Conservation (phyloP, 2,888 invertebrate species). For the Aphidoletes aphidimyza region DNA sequence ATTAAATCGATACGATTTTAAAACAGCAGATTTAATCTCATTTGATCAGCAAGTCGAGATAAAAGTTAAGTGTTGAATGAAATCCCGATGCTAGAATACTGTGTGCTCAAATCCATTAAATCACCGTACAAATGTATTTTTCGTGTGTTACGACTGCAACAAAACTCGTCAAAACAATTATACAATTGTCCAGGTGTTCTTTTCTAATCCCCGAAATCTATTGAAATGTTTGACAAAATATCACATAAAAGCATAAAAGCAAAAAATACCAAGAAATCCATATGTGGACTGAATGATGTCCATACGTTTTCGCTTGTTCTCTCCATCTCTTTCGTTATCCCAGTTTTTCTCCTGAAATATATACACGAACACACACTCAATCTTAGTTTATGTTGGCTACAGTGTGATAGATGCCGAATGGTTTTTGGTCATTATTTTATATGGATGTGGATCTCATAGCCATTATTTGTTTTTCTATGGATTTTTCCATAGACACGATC, state of each 20-base stretch:
- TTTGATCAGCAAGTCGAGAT: background rate
- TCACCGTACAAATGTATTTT: constrained; percentile 5
- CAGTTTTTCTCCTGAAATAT: background rate
- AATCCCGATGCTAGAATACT: background rate
- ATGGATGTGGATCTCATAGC: background rate
- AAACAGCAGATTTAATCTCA: background rate
- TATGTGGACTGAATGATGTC: background rate
- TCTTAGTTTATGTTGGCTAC: constrained; percentile 27
- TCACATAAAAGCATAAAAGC: no score
- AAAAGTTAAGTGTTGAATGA: background rate
- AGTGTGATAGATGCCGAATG: background rate
- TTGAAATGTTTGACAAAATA: background rate
- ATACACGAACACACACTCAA: no score
- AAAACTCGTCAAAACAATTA: constrained; percentile 38
- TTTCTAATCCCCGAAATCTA: background rate
- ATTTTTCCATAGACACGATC: constrained; percentile 14
- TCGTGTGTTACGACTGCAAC: background rate
- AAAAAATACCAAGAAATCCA: constrained; percentile 54
- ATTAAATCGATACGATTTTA: background rate
- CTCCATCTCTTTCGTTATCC: background rate
- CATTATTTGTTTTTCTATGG: constrained; percentile 1
- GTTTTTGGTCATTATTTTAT: constrained; percentile 17
- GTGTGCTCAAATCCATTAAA: constrained; percentile 2
- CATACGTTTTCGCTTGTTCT: constrained; percentile 1
- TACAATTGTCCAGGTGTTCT: constrained; percentile 47